These are phyloP conservation scores for Thera obeliscata DNA, from an alignment of 2,888 invertebrate genomes.

Conservation along the genomic window DNA sequence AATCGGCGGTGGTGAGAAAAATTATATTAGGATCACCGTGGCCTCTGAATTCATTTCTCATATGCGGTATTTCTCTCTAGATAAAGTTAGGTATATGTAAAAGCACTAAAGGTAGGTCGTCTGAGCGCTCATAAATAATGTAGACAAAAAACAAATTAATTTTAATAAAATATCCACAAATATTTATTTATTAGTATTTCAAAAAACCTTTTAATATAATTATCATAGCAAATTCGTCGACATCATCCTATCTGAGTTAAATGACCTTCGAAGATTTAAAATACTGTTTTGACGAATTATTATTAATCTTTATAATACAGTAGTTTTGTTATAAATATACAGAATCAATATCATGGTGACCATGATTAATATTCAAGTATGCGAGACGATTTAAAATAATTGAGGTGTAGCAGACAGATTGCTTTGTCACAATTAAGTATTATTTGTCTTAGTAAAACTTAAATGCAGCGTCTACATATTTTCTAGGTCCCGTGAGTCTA, in stretches of 20 bases:
- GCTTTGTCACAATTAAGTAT: slow-evolving; percentile 8
- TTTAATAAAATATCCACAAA: not conserved
- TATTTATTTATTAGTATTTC: not conserved
- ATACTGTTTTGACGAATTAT: slow-evolving; percentile 51
- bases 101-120: not conserved
- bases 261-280: slow-evolving; percentile 45
- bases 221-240: not conserved
- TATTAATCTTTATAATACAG: slow-evolving; percentile 38
- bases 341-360: slow-evolving; percentile 61
- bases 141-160: not conserved
- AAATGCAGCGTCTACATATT: too few species aligned
- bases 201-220: not conserved
- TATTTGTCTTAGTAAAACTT: too few species aligned
- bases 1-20: not conserved
- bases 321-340: slow-evolving; percentile 34
- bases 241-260: slow-evolving; percentile 13
- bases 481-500: too few species aligned
- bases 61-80: too few species aligned
- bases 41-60: too few species aligned
- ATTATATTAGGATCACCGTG: too few species aligned
- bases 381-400: slow-evolving; percentile 60
- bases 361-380: slow-evolving; percentile 69
- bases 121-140: not conserved
- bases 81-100: not conserved
- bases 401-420: slow-evolving; percentile 36